Conservation (phyloP, 2,888 invertebrate genomes). For the Nomada lathburiana region DNA sequence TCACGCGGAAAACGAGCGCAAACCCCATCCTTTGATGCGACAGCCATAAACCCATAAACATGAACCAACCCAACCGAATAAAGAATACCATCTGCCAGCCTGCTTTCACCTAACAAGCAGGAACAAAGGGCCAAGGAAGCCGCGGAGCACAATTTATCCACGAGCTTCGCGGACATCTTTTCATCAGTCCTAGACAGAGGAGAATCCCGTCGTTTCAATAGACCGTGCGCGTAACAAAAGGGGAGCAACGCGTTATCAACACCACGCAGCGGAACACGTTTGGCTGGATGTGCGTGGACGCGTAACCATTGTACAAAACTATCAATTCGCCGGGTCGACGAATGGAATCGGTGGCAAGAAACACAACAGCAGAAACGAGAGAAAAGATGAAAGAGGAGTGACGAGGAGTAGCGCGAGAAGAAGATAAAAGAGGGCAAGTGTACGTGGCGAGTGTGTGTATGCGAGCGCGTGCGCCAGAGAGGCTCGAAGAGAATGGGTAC, state of each 20-base stretch:
- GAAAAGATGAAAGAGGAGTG: background rate
- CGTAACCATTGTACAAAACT: background rate
- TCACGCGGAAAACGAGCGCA: no score
- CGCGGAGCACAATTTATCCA: background rate
- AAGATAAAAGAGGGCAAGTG: background rate
- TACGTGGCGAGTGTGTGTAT: background rate
- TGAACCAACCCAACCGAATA: background rate
- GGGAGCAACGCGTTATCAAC: conserved; percentile 37
- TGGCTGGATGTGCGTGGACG: conserved; percentile 20
- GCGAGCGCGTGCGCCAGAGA: background rate
- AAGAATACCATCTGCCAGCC: background rate
- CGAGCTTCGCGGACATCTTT: conserved; percentile 1
- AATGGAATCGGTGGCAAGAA: conserved; percentile 7
- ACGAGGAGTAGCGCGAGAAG: background rate
- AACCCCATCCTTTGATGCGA: no score
- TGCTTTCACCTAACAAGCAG: background rate
- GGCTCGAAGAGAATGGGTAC: conserved; percentile 58
- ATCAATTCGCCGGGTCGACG: background rate
- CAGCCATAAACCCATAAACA: background rate
- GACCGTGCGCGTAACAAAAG: background rate
- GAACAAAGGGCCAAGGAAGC: background rate
- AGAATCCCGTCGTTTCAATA: conserved; percentile 8
- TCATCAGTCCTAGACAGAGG: background rate
- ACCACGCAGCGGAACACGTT: conserved; percentile 29
- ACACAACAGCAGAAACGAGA: background rate